Percentiles rank a stretch among this genome's conserved stretches.
Conservation (phyloP, 2,797 vertebrate species). For the Clamator glandarius region DNA sequence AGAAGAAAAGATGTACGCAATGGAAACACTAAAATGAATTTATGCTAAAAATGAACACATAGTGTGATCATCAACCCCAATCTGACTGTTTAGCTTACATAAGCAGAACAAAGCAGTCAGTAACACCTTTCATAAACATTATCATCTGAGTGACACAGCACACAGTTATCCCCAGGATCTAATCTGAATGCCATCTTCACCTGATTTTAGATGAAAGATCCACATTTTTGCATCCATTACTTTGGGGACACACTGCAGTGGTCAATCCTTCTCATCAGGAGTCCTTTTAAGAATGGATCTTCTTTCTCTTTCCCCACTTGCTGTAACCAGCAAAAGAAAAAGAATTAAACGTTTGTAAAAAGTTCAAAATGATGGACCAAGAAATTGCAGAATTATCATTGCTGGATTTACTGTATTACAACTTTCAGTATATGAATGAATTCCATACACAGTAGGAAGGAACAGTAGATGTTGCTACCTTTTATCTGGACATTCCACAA, state of each 20-base stretch:
- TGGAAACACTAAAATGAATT: slow-evolving; percentile 3
- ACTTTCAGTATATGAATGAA: neutral
- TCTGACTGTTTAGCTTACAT: slow-evolving; percentile 3
- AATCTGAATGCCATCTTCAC: neutral
- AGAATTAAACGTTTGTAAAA: neutral
- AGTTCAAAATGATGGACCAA: neutral
- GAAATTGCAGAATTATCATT: neutral
- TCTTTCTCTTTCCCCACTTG: neutral
- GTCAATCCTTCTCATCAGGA: neutral
- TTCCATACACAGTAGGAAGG: neutral
- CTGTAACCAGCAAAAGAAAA: neutral
- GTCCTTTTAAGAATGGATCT: neutral
- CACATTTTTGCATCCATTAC: neutral
- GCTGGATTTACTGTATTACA: neutral
- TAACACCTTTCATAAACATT: neutral
- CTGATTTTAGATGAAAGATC: neutral
- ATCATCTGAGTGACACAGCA: neutral
- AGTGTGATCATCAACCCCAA: neutral
- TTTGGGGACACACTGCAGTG: neutral
- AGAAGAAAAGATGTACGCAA: neutral
- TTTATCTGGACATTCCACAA: neutral
- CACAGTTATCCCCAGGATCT: neutral
- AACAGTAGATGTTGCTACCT: neutral
- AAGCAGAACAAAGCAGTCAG: slow-evolving; percentile 6
- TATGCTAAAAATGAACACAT: neutral